Evolutionary conservation across 1,140 invertebrate species (phyloP).

Genomic region (Drosophila kepulauana): DNA sequence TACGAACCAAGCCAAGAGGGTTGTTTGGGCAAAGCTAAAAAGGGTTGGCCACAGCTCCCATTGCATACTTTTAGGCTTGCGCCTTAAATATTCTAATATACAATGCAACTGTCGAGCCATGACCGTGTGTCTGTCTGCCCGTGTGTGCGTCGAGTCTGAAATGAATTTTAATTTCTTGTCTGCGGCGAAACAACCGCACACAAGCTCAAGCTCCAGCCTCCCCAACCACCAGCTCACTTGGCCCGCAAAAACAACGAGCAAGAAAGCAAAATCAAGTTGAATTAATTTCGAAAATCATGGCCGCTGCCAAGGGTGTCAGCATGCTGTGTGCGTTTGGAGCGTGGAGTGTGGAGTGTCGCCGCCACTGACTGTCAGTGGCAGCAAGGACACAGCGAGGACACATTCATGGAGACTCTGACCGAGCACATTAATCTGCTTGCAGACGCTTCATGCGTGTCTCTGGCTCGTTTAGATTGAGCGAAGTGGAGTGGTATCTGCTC

Average conservation of each 20-base stretch:
- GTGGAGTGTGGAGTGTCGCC: conserved; percentile 5
- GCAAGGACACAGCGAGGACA: conserved; percentile 46
- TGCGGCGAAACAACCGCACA: conserved; percentile 47
- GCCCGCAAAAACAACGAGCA: conserved; percentile 69
- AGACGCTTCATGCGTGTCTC: conserved; percentile 77
- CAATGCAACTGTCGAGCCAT: conserved; percentile 23
- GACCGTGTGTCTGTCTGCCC: not conserved
- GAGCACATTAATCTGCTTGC: conserved; percentile 74
- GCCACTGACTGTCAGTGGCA: conserved; percentile 62
- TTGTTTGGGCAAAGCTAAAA: conserved; percentile 35
- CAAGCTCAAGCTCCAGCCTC: not conserved
- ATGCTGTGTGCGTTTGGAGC: conserved; percentile 31
- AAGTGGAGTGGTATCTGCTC: conserved; percentile 23
- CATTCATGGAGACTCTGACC: conserved; percentile 24
- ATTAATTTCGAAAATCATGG: conserved; percentile 84
- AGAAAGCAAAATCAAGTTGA: conserved; percentile 84
- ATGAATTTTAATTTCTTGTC: conserved; percentile 84
- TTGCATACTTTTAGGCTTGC: conserved; percentile 82
- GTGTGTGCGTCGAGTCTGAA: conserved; percentile 47
- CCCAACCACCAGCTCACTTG: conserved; percentile 6
- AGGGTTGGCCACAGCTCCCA: conserved; percentile 59
- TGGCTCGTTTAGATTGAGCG: conserved; percentile 51
- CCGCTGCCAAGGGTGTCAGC: conserved; percentile 63
- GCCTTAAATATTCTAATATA: conserved; percentile 77
- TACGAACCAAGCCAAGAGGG: conserved; percentile 17